phyloP scores from a whole-genome alignment of 2,888 invertebrate species.

The Cosmia trapezina region DNA sequence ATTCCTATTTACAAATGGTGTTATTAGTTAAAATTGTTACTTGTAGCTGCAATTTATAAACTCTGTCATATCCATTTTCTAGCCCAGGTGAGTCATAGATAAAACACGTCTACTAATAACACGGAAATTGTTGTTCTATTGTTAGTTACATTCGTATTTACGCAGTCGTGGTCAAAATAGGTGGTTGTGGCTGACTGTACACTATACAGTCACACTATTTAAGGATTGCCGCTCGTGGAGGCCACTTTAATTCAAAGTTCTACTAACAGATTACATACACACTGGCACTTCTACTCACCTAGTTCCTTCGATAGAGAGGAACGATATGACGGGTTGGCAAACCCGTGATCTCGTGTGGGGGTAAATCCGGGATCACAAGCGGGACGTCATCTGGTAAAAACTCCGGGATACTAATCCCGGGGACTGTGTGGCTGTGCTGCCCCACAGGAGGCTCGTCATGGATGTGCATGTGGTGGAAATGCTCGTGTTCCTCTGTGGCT shows the following conservation, averaged over 20 bases:
- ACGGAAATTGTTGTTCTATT: not conserved
- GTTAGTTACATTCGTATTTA: not conserved
- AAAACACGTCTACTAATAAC: not conserved
- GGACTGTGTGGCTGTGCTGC: slow-evolving; percentile 81
- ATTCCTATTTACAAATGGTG: not conserved
- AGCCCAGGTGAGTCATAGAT: not conserved
- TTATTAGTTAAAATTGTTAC: not conserved
- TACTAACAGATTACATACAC: not conserved
- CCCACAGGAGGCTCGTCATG: slow-evolving; percentile 77
- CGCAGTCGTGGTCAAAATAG: not conserved
- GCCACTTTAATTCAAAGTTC: not conserved
- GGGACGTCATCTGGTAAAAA: slow-evolving; percentile 83
- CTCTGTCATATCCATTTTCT: not conserved
- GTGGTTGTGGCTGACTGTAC: not conserved
- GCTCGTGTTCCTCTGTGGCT: slow-evolving; percentile 86
- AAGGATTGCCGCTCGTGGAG: too few species aligned
- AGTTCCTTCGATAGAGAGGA: slow-evolving; percentile 77
- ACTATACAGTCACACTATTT: not conserved
- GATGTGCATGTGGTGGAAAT: slow-evolving; percentile 87
- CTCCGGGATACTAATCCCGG: slow-evolving; percentile 83
- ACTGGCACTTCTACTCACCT: slow-evolving; percentile 61
- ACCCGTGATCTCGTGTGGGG: slow-evolving; percentile 71
- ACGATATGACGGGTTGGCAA: slow-evolving; percentile 74
- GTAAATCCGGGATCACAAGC: slow-evolving; percentile 73
- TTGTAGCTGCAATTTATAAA: not conserved